These are phyloP conservation scores for Melanchra persicariae DNA, from an alignment of 2,888 invertebrate species.

Conservation along the genomic window DNA sequence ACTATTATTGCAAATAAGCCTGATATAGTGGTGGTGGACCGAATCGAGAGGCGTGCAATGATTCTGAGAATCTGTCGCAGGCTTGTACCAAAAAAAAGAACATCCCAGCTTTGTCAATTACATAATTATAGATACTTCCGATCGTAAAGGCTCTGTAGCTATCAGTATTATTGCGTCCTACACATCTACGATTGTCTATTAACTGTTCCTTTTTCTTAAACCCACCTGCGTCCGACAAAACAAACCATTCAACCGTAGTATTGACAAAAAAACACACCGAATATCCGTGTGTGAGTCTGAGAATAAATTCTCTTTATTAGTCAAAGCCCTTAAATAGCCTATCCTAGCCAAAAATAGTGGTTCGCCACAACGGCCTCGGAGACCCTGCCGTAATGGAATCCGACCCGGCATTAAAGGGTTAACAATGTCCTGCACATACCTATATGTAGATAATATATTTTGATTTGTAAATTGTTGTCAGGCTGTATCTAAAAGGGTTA, in stretches of 20 bases:
- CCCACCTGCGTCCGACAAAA: conserved; percentile 46
- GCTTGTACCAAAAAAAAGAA: no score
- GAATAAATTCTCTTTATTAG: conserved; percentile 84
- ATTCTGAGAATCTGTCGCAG: no score
- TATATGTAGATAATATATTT: conserved; percentile 65
- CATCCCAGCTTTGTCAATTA: conserved; percentile 2
- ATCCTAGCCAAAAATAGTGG: conserved; percentile 82
- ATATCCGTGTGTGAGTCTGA: conserved; percentile 50
- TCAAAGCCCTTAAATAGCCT: conserved; percentile 78
- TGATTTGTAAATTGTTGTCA: conserved; percentile 66
- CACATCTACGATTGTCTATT: conserved; percentile 25
- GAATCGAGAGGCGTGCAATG: no score
- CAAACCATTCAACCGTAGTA: conserved; percentile 32
- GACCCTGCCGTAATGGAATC: conserved; percentile 74
- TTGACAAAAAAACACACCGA: conserved; percentile 55
- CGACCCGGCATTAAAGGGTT: conserved; percentile 74
- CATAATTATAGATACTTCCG: background rate
- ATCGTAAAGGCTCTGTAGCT: conserved; percentile 32
- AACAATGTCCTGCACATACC: conserved; percentile 66
- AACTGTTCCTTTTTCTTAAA: conserved; percentile 14
- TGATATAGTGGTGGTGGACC: no score
- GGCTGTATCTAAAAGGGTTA: conserved; percentile 40
- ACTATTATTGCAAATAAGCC: no score
- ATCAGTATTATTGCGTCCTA: conserved; percentile 30
- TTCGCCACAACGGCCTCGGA: conserved; percentile 74